Evolutionary conservation across 2,797 vertebrate genomes (phyloP).

Genomic region (Phyllotis vaccarum): DNA sequence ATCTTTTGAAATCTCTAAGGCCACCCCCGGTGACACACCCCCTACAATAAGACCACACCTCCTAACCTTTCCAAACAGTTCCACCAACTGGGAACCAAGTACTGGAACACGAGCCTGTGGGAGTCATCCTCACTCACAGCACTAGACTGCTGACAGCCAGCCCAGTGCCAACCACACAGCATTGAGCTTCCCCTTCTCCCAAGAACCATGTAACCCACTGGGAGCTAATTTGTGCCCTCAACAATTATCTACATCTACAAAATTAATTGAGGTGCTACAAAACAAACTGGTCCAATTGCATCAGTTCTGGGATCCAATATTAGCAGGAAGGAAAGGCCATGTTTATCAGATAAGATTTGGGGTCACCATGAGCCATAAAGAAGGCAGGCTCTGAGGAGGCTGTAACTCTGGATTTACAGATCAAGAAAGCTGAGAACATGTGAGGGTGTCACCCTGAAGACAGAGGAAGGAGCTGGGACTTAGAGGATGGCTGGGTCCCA

Average conservation of each 20-base stretch:
- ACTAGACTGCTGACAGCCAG: neutral
- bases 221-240: neutral
- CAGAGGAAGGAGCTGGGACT: accelerated
- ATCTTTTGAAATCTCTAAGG: neutral
- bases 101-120: neutral
- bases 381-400: neutral
- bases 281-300: neutral
- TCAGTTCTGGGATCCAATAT: neutral
- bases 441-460: too few relatives aligned
- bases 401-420: neutral
- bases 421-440: neutral
- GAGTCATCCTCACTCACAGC: neutral
- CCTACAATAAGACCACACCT: neutral
- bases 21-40: neutral
- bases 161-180: too few relatives aligned
- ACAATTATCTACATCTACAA: neutral
- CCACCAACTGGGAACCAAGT: neutral
- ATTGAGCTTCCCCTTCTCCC: neutral
- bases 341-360: neutral
- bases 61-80: neutral
- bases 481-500: neutral
- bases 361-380: too few relatives aligned
- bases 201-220: neutral
- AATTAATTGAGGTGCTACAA: neutral
- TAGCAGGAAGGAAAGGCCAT: neutral